Evolutionary conservation across 2,888 invertebrate species (phyloP), one percentile per base, ranked within the genome.

Genomic region (Hydroisotoma schaefferi): DNA sequence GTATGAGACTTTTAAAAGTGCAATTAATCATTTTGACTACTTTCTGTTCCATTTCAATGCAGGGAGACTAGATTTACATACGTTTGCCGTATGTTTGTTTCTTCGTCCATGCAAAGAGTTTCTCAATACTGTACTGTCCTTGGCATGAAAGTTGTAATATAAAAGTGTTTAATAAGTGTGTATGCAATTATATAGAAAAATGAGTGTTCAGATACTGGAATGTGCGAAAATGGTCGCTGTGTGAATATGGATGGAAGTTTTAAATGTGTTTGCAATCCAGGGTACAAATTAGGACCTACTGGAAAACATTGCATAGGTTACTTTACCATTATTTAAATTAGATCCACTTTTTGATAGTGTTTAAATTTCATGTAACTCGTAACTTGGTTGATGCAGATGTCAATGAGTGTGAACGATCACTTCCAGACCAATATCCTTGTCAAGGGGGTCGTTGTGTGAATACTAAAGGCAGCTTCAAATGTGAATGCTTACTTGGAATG

Each of bases 201-300:
- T 61, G 71, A 71, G 54, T 71, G 69, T 51, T 51, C 59, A 1
- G 67, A 63, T 52, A 76, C 73, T 74, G 81, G 81, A 38, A 82
- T 83, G 81, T 85, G 84, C 67, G 82, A 83, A 65, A 82, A 83
- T 71, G 87, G 87, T 0, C 81, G 82, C 65, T 87, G 87, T 74
- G 80, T 85, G 46, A 87, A 87, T 74, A 84, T 84, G 75, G 85
- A 85, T 72, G 87, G 87, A 1, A 83, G 85, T 1, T 86, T 83
- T 75, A 80, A 82, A 68, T 85, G 85, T 71, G 81, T 85, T 10
- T 86, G 86, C 71, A 84, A 85, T 74, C 81, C 84, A 10, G 86
- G 86, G 1, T 86, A 82, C 72, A 80, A 81, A 22, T 76, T 86
- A 26, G 82, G 84, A 2, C 75, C 81, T 0, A 84, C 84, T 74